A percentile compares a stretch with the other conserved stretches of the same genome.
phyloP scores from a whole-genome alignment of 2,888 invertebrate species.

The Microplitis deprimator region DNA sequence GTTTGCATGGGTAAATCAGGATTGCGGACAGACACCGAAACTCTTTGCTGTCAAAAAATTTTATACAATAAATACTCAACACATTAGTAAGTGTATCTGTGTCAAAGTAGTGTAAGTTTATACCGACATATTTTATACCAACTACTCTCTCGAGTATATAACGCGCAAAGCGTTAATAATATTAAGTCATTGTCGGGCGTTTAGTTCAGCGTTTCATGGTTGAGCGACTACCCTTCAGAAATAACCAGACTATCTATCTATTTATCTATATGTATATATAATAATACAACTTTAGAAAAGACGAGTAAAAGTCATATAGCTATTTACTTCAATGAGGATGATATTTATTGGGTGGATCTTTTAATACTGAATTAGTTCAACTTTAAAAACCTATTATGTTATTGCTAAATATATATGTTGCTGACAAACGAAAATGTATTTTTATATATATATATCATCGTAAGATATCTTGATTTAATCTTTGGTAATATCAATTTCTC shows the following conservation, averaged over 20 bases:
- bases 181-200: constrained; percentile 56
- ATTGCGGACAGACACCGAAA: not conserved
- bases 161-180: constrained; percentile 29
- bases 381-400: constrained; percentile 7
- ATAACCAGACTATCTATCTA: not conserved
- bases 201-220: constrained; percentile 71
- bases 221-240: constrained; percentile 63
- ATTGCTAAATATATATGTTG: not conserved
- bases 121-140: not conserved
- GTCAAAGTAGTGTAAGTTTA: not conserved
- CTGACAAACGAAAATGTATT: not conserved
- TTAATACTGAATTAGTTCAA: constrained; percentile 61
- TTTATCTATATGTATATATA: constrained; percentile 39
- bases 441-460: no score
- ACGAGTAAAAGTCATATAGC: constrained; percentile 38
- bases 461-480: no score
- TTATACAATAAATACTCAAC: not conserved
- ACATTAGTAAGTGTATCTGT: no score
- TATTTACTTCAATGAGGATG: constrained; percentile 34
- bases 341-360: constrained; percentile 30
- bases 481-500: constrained; percentile 3
- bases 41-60: not conserved
- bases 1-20: not conserved
- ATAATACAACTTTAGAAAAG: constrained; percentile 26
- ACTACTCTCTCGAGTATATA: not conserved